Conservation (phyloP, 2,888 invertebrate species). For the Nezara viridula region DNA sequence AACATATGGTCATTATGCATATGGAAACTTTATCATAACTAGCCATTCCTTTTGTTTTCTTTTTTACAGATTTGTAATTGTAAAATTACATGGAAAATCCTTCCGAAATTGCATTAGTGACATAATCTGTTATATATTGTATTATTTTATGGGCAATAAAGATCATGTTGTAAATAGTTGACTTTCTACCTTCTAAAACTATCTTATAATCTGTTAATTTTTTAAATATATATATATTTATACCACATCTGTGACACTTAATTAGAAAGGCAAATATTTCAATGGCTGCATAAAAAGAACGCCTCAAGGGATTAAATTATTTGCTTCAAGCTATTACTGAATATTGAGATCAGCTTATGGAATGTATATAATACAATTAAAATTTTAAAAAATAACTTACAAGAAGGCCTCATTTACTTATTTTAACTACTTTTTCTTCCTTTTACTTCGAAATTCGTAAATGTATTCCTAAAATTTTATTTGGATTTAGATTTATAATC, state of each 20-base stretch:
- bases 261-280: not conserved
- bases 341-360: not conserved
- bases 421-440: too few species aligned
- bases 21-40: not conserved
- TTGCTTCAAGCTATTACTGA: not conserved
- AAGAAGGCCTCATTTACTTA: not conserved
- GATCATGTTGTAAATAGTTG: not conserved
- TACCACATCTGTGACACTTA: too few species aligned
- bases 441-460: too few species aligned
- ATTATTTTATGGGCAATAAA: not conserved
- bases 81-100: not conserved
- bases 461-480: too few species aligned
- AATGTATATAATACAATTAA: not conserved
- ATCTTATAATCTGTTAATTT: not conserved
- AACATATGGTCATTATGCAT: conserved; percentile 13
- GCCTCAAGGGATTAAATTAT: not conserved
- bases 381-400: not conserved
- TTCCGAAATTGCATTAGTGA: not conserved
- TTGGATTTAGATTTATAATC: too few species aligned
- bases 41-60: not conserved
- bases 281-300: not conserved
- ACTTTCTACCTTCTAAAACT: not conserved
- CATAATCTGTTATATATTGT: not conserved
- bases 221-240: not conserved
- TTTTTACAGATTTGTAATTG: too few species aligned